Evolutionary conservation across 1,140 invertebrate species (phyloP).

Genomic region (Pseudomyrmex sp.): DNA sequence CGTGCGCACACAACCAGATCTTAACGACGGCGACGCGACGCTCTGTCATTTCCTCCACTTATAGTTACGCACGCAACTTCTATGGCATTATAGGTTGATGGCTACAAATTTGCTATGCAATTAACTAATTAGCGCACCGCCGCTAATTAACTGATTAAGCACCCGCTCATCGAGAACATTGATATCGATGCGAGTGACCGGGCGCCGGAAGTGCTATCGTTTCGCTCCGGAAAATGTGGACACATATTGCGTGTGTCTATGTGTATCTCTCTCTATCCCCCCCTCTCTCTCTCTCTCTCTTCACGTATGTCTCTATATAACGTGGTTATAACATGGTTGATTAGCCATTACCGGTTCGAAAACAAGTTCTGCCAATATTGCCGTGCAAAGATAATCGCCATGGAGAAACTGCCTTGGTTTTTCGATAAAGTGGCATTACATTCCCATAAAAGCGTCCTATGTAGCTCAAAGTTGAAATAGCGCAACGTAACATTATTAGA

Average conservation of each 20-base stretch:
- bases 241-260: no score
- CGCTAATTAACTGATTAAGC: conserved; percentile 81
- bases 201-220: conserved; percentile 46
- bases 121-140: conserved; percentile 77
- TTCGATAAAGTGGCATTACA: neutral
- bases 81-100: conserved; percentile 25
- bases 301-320: neutral
- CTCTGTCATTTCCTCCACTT: conserved; percentile 28
- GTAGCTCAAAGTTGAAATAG: no score
- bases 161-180: conserved; percentile 75
- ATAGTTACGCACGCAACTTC: conserved; percentile 47
- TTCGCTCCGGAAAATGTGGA: conserved; percentile 27
- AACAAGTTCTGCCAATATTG: conserved; percentile 27
- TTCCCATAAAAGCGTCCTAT: neutral
- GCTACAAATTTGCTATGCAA: conserved; percentile 76
- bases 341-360: conserved; percentile 33
- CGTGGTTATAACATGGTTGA: conserved; percentile 1
- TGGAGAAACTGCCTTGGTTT: neutral
- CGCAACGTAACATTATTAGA: no score
- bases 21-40: neutral
- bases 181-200: conserved; percentile 72
- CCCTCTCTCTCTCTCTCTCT: no score
- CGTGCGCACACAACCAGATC: conserved; percentile 10
- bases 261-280: neutral
- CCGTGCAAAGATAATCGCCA: neutral